Conservation (phyloP, 1,140 invertebrate genomes). For the Pinna nobilis region DNA sequence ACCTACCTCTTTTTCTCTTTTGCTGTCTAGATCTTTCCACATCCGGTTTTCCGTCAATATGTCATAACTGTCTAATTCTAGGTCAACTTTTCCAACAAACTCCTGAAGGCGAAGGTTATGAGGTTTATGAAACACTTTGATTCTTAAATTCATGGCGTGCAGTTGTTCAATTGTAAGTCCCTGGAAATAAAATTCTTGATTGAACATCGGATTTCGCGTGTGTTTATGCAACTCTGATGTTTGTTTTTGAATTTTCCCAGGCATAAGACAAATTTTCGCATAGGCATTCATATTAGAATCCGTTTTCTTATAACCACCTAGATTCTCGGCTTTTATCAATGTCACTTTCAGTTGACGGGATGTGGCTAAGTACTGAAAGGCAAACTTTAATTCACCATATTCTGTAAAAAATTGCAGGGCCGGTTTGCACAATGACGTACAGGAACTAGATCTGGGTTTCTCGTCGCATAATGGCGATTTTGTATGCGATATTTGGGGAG, state of each 20-base stretch:
- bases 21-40: constrained; percentile 69
- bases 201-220: constrained; percentile 64
- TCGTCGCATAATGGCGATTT: constrained; percentile 8
- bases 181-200: constrained; percentile 67
- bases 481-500: constrained; percentile 44
- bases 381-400: constrained; percentile 69
- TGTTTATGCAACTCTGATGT: constrained; percentile 59
- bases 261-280: constrained; percentile 65
- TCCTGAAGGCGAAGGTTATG: constrained; percentile 64
- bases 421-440: constrained; percentile 23
- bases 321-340: constrained; percentile 65
- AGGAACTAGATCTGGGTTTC: constrained; percentile 43
- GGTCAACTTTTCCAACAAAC: constrained; percentile 65
- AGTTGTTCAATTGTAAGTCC: constrained; percentile 61
- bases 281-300: constrained; percentile 58
- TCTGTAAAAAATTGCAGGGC: constrained; percentile 47
- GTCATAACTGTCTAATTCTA: constrained; percentile 66
- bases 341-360: constrained; percentile 62
- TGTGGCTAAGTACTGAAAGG: constrained; percentile 65
- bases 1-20: constrained; percentile 63
- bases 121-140: constrained; percentile 65
- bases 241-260: constrained; percentile 70
- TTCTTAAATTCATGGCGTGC: constrained; percentile 57
- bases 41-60: constrained; percentile 68
- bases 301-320: constrained; percentile 56